Base-by-base conservation (phyloP, 2,888 invertebrate genomes). In the Thereva unica region DNA sequence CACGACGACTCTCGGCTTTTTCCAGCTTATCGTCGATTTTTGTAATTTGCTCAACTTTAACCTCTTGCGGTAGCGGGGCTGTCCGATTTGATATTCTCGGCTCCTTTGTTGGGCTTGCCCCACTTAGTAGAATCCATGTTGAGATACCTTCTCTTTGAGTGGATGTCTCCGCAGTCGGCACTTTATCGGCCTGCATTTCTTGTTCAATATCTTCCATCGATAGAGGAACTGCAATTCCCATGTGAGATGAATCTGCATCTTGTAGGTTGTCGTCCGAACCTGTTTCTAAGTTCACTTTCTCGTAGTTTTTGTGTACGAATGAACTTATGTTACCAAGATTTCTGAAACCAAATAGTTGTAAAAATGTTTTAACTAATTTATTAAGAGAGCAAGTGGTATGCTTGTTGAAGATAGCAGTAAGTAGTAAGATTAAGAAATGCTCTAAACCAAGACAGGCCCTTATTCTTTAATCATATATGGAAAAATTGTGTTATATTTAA, bases 121-220 rank as follows among this genome's bases (percentile, higher is more conserved):
- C 84, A 73, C 88, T 90, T 12, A 91, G 77, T 12, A 90, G 81
- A 68, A 91, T 87, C 91, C 91, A 91, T 0, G 91, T 91, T 0
- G 90, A 91, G 69, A 91, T 83, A 1, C 89, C 89, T 75, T 86
- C 86, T 64, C 84, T 85, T 35, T 84, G 84, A 55, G 83, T 90
- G 66, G 83, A 86, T 66, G 82, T 81, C 73, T 83, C 78, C 56
- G 72, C 74, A 9, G 73, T 78, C 38, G 42, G 40, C 4, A 54
- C 8, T 54, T 68, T 57, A 45, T 59, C 45, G 3, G 41, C 38
- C 8, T 53, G 37, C 37, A 85, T 76, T 74, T 83, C 84, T 61
- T 82, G 79, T 74, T 86, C 86, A 1, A 86, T 74, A 69, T 88
- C 87, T 71, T 88, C 87, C 71, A 86, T 83, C 2, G 85, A 84